Conservation (phyloP, 2,888 invertebrate genomes). For the Mimachlamys varia region DNA sequence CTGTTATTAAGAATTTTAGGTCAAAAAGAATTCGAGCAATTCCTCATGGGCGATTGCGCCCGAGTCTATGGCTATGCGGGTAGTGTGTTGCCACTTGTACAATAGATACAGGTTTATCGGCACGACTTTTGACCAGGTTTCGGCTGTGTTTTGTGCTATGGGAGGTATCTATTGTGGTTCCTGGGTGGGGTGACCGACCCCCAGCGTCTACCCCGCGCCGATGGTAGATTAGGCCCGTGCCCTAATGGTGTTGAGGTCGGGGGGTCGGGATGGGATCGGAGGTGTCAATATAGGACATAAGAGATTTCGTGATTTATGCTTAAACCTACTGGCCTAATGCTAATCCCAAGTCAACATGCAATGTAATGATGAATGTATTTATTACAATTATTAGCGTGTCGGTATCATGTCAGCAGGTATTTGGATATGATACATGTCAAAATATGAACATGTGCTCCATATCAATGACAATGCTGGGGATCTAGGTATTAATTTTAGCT, state of each 20-base stretch:
- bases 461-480: neutral
- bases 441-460: neutral
- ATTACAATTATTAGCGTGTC: neutral
- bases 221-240: neutral
- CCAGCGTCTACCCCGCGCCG: constrained; percentile 9
- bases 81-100: neutral
- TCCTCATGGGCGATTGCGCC: constrained; percentile 19
- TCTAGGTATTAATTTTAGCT: too few species aligned
- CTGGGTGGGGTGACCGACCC: constrained; percentile 20
- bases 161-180: neutral
- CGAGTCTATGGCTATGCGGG: neutral
- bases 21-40: constrained; percentile 7
- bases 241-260: constrained; percentile 10
- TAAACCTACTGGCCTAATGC: neutral
- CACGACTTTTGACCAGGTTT: constrained; percentile 1
- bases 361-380: neutral
- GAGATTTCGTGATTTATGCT: neutral
- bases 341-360: constrained; percentile 5
- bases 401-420: neutral
- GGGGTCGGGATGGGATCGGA: neutral
- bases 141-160: neutral
- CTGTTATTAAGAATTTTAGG: neutral
- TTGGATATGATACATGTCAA: neutral
- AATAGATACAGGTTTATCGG: neutral
- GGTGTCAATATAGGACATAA: neutral